Evolutionary conservation across 2,888 invertebrate genomes (phyloP).

Genomic region (Leptinotarsa haldemani): DNA sequence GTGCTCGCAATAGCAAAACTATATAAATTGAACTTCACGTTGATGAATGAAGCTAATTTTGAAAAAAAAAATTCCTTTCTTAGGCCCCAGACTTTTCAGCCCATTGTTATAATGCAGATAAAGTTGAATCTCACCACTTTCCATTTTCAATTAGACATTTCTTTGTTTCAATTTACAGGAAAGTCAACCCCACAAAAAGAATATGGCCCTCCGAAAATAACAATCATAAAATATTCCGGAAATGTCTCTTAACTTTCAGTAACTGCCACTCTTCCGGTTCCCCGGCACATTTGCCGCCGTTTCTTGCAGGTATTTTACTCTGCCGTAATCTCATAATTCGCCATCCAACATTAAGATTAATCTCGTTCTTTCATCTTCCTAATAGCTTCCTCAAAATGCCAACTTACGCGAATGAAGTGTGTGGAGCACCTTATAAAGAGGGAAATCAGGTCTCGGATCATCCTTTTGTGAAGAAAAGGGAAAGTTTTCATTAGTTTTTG

Average conservation of each 20-base stretch:
- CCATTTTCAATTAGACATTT: not conserved
- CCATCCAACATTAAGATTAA: constrained; percentile 37
- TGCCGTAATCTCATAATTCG: constrained; percentile 33
- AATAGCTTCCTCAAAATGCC: constrained; percentile 32
- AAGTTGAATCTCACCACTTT: not conserved
- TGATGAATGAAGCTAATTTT: no score
- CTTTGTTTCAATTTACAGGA: not conserved
- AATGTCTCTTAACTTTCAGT: constrained; percentile 1
- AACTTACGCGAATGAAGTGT: constrained; percentile 26
- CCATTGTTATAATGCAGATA: no score
- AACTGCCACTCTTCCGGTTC: constrained; percentile 21
- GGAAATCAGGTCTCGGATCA: constrained; percentile 5
- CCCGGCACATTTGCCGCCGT: constrained; percentile 16
- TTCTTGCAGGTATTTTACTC: constrained; percentile 33
- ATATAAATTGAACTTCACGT: no score
- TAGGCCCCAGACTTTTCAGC: no score
- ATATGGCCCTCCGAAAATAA: not conserved
- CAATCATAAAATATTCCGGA: constrained; percentile 7
- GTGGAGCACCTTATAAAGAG: constrained; percentile 3
- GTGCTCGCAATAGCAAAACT: no score
- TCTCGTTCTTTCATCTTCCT: constrained; percentile 29
- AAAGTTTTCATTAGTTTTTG: constrained; percentile 11
- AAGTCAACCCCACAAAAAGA: not conserved
- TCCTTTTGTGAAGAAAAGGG: not conserved
- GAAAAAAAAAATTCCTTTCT: no score